A percentile compares a stretch with the other conserved stretches of the same genome.
phyloP scores from a whole-genome alignment of 1,140 invertebrate genomes.

The Andrena cerasifolii region DNA sequence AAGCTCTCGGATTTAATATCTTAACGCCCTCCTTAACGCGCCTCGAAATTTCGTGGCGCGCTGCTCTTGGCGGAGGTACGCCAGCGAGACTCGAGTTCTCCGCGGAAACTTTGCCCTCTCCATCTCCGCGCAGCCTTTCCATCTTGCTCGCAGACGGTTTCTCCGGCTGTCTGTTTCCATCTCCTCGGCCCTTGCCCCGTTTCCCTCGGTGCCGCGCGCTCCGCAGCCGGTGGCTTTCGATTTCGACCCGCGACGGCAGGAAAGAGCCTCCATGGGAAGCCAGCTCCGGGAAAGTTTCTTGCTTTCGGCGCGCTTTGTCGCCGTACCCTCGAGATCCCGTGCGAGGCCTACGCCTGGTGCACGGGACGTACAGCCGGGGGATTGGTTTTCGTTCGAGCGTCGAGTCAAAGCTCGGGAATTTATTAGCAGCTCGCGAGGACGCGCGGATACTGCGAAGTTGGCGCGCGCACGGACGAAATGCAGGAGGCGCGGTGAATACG shows the following conservation, averaged over 20 bases:
- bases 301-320: no score
- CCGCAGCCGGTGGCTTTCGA: slow-evolving; percentile 1
- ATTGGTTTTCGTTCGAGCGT: not conserved
- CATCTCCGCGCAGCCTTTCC: not conserved
- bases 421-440: not conserved
- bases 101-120: slow-evolving; percentile 44
- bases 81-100: slow-evolving; percentile 48
- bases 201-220: not conserved
- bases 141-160: not conserved
- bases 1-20: slow-evolving; percentile 74
- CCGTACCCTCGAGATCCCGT: no score
- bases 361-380: no score
- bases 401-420: slow-evolving; percentile 9
- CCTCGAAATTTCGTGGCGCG: slow-evolving; percentile 66
- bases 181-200: not conserved
- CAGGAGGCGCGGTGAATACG: not conserved
- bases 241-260: not conserved
- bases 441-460: not conserved
- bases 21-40: slow-evolving; percentile 73
- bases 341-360: no score
- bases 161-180: slow-evolving; percentile 7
- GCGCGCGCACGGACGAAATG: not conserved
- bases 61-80: slow-evolving; percentile 63
- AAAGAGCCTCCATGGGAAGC: slow-evolving; percentile 21
- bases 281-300: not conserved